These are phyloP conservation scores for Hystrix cristata DNA, from an alignment of 2,113 vertebrate genomes.

Conservation along the genomic window DNA sequence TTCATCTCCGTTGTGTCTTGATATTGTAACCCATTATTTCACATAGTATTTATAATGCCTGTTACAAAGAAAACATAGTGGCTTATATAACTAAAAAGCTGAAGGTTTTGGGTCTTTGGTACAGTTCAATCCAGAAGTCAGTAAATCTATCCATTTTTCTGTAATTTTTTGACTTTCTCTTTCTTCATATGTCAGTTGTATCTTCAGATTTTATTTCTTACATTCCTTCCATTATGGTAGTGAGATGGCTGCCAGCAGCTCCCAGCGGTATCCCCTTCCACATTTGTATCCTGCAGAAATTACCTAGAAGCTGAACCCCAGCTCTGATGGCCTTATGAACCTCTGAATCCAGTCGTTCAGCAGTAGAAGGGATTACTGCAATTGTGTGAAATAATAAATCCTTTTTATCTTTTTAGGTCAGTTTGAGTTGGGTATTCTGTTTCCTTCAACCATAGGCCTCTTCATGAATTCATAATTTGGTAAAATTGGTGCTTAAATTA, in stretches of 20 bases:
- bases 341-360: neutral
- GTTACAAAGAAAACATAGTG: neutral
- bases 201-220: neutral
- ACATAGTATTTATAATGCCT: neutral
- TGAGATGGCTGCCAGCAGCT: neutral
- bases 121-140: neutral
- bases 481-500: neutral
- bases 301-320: neutral
- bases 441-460: neutral
- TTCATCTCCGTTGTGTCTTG: neutral
- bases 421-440: neutral
- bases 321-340: neutral
- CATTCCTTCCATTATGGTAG: neutral
- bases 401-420: neutral
- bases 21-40: conserved; percentile 6
- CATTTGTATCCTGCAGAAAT: neutral
- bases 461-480: neutral
- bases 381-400: neutral
- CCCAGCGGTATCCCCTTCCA: neutral
- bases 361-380: neutral
- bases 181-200: neutral
- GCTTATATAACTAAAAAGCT: neutral
- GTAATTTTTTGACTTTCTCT: neutral
- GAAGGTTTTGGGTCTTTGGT: neutral
- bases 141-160: neutral